A percentile compares a stretch with the other conserved stretches of the same genome.
Evolutionary conservation across 2,113 vertebrate species (phyloP).

Genomic region (Natator depressus): DNA sequence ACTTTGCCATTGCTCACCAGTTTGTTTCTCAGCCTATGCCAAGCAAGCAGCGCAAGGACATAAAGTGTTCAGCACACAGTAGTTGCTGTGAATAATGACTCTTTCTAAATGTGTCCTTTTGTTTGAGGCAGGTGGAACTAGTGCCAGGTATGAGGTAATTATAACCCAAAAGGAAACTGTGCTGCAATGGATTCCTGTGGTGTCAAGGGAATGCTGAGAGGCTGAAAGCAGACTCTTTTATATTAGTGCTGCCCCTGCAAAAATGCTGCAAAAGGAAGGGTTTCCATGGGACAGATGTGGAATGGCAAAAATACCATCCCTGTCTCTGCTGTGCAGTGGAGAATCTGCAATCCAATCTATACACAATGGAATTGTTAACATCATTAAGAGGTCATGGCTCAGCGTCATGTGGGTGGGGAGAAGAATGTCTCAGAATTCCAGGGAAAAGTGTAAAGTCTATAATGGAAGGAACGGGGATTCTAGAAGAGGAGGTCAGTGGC

Average conservation of each 20-base stretch:
- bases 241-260: not conserved
- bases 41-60: not conserved
- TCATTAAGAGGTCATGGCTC: not conserved
- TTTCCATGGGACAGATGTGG: not conserved
- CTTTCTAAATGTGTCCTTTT: not conserved
- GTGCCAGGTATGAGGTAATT: constrained; percentile 40
- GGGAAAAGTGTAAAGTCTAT: not conserved
- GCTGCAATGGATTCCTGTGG: not conserved
- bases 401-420: not conserved
- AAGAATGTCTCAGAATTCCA: accelerated
- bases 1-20: not conserved
- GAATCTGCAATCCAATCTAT: not conserved
- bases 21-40: not conserved
- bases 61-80: not conserved
- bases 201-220: not conserved
- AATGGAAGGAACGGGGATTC: not conserved
- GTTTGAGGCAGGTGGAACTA: not conserved
- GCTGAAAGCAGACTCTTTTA: not conserved
- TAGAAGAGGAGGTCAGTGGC: not conserved
- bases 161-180: constrained; percentile 11
- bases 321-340: not conserved
- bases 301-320: not conserved
- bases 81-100: constrained; percentile 8
- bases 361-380: not conserved
- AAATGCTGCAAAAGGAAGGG: not conserved